These are phyloP conservation scores for Acanthosoma haemorrhoidale DNA, from an alignment of 2,888 invertebrate genomes.

Conservation along the genomic window DNA sequence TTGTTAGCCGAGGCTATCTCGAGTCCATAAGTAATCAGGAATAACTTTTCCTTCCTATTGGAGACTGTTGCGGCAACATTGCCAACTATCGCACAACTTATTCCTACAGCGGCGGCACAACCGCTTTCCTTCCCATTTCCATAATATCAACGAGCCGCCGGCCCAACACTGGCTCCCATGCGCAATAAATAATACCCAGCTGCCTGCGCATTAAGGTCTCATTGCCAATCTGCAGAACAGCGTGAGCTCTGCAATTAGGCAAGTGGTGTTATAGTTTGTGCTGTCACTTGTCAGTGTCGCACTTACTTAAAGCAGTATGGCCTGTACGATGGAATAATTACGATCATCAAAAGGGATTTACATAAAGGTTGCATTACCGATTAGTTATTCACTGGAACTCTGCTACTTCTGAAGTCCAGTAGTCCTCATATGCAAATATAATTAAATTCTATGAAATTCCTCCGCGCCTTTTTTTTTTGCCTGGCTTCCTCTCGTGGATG, in stretches of 20 bases:
- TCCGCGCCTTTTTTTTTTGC: too few relatives aligned
- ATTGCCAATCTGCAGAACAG: background rate
- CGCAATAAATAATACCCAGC: background rate
- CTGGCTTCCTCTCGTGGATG: too few relatives aligned
- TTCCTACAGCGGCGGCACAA: background rate
- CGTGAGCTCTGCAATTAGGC: background rate
- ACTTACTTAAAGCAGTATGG: too few relatives aligned
- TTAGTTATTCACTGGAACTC: too few relatives aligned
- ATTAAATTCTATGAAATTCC: too few relatives aligned
- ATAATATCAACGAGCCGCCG: background rate
- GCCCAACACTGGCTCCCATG: background rate
- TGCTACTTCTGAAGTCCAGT: too few relatives aligned
- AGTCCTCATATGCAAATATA: too few relatives aligned
- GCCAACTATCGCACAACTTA: background rate
- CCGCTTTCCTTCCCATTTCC: constrained; percentile 5
- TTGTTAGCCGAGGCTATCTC: background rate
- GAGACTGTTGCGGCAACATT: too few relatives aligned
- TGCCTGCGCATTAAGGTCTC: background rate
- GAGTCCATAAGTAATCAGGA: background rate
- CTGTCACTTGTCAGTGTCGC: too few relatives aligned
- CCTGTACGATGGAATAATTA: too few relatives aligned
- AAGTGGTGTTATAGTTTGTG: background rate
- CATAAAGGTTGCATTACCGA: too few relatives aligned
- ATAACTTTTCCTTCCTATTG: background rate
- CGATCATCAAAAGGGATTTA: too few relatives aligned